Evolutionary conservation across 1,140 invertebrate genomes (phyloP), one percentile per base, ranked within the genome.

Genomic region (Achroia grisella): DNA sequence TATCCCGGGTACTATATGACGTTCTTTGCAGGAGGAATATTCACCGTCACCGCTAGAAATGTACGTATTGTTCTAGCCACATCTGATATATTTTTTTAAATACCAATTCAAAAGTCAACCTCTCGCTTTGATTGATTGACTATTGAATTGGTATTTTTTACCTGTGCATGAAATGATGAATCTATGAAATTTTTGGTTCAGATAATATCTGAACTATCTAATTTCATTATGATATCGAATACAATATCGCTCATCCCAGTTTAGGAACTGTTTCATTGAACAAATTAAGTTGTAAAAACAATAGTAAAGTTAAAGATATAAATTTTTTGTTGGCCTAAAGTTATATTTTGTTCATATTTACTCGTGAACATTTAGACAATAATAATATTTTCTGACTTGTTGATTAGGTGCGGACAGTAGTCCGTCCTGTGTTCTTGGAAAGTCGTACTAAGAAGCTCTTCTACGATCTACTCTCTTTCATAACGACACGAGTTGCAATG

Each of bases 1-100:
- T 97, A 98, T 86, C 96, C 97, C 4, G 97, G 98, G 9, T 99
- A 99, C 87, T 99, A 99, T 79, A 71, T 99, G 29, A 97, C 96
- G 0, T 99, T 99, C 83, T 89, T 94, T 15, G 93, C 90, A 15
- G 96, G 93, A 9, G 95, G 95, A 0, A 61, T 99, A 1, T 94
- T 97, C 66, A 98, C 97, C 1, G 86, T 93, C 39, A 93, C 93
- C 11, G 91, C 94, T 15, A 90, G 97, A 88, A 87, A 87, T 48
- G 94, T 95, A 87, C 17, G 17, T 23, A 23, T 23, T 2, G 17
- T 6, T 6, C 17, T 23, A n/a, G n/a, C n/a, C n/a, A n/a, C n/a
- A n/a, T n/a, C n/a, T n/a, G n/a, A n/a, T n/a, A n/a, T n/a, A n/a
- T n/a, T n/a, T n/a, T n/a, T n/a, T n/a, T n/a, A n/a, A n/a, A n/a